Percentiles rank a stretch among this genome's conserved stretches.
Evolutionary conservation across 2,888 invertebrate species (phyloP).

Genomic region (Salpingus planirostris): DNA sequence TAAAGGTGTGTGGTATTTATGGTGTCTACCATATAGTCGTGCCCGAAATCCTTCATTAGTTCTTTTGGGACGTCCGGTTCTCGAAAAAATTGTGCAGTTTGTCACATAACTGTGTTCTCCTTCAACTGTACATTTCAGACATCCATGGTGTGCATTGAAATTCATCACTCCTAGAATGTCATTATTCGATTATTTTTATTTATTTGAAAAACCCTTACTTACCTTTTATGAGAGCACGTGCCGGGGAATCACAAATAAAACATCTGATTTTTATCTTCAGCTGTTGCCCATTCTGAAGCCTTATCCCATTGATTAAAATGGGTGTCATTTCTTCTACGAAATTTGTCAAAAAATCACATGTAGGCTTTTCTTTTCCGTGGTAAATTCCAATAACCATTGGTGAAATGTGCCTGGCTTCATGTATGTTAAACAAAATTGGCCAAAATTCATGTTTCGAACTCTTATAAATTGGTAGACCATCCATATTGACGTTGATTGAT

Average conservation of each 20-base stretch:
- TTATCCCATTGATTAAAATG: slow-evolving; percentile 4
- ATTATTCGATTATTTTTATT: background rate
- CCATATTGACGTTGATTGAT: slow-evolving; percentile 17
- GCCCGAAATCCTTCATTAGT: slow-evolving; percentile 17
- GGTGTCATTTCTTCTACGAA: slow-evolving; percentile 12
- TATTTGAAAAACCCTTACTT: slow-evolving; percentile 2
- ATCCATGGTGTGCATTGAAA: slow-evolving; percentile 15
- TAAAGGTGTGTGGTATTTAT: slow-evolving; percentile 16
- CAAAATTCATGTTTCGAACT: slow-evolving; percentile 19
- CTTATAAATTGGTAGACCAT: slow-evolving; percentile 18
- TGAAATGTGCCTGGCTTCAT: slow-evolving; percentile 10
- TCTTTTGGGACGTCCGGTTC: slow-evolving; percentile 12
- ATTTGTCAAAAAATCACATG: slow-evolving; percentile 3
- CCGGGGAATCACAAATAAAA: slow-evolving; percentile 17
- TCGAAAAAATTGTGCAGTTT: slow-evolving; percentile 16
- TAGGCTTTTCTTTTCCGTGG: slow-evolving; percentile 12
- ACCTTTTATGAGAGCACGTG: slow-evolving; percentile 18
- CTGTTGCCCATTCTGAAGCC: background rate
- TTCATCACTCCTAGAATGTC: slow-evolving; percentile 18
- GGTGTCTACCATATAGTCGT: slow-evolving; percentile 14
- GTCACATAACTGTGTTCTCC: slow-evolving; percentile 17
- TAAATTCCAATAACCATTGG: slow-evolving; percentile 14
- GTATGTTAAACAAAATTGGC: slow-evolving; percentile 17
- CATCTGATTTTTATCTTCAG: slow-evolving; percentile 10
- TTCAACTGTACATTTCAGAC: slow-evolving; percentile 13